Evolutionary conservation across 2,113 vertebrate species (phyloP), one percentile per base, ranked within the genome.

Genomic region (Ciconia boyciana): DNA sequence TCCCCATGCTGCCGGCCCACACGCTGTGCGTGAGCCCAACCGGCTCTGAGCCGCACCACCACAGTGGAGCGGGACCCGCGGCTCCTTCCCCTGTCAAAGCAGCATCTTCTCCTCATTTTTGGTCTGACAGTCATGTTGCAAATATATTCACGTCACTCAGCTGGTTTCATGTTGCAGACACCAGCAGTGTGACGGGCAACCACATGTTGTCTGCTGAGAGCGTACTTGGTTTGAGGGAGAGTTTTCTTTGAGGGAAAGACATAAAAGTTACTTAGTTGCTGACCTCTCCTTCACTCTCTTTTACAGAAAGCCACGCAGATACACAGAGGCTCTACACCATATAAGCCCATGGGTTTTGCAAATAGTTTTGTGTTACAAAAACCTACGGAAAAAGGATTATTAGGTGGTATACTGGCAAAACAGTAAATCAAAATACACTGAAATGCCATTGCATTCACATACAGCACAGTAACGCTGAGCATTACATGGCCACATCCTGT

Each of bases 51-150:
- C 64, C 3, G 4, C 11, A 11, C 24, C 34, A 15, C 58, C 24
- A 4, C 2, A 8, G 29, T 11, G 7, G 7, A 64, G 74, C 0
- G 0, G 32, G 52, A 22, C 48, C 24, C 2, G 0, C 0, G 0
- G 54, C 87, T 68, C 57, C 39, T 46, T 36, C 25, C 25, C 13
- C 43, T 41, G 44, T 29, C 64, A 51, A 43, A 81, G 58, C 57
- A 31, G 17, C 82, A 55, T 16, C n/a, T 34, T 86, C 77, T 58
- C n/a, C n/a, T 58, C 25, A 26, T 46, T 65, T 79, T 51, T 3
- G 3, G n/a, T 64, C 51, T 62, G 64, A 55, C 61, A 51, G 58
- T 46, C 34, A 9, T 8, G 5, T 24, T 81, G 84, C n/a, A 68
- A 87, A 91, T 41, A 11, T 10, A 62, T 36, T 60, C 39, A n/a